Conservation (phyloP, 64 coral and sea anemone genomes). For the Montipora cactus region DNA sequence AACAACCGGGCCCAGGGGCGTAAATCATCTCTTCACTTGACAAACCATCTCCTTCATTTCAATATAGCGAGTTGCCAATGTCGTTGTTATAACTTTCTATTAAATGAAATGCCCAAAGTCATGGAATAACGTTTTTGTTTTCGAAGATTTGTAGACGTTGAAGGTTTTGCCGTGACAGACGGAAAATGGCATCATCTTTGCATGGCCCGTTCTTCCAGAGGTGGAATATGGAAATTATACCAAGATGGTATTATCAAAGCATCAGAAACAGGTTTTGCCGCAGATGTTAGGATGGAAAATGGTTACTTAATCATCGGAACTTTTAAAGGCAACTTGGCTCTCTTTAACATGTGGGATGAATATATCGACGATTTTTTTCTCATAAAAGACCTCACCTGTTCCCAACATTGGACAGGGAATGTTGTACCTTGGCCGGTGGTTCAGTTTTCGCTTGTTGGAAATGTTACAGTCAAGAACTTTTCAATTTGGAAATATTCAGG, state of each 20-base stretch:
- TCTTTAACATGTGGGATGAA: slow-evolving; percentile 49
- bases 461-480: background rate
- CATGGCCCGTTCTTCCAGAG: background rate
- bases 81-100: too few relatives aligned
- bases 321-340: background rate
- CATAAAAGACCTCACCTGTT: slow-evolving; percentile 6
- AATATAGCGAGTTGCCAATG: too few relatives aligned
- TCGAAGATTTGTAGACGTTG: too few relatives aligned
- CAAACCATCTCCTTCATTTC: too few relatives aligned
- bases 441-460: background rate
- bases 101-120: too few relatives aligned
- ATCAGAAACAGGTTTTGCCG: background rate
- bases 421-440: slow-evolving; percentile 24
- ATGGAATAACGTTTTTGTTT: too few relatives aligned
- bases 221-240: slow-evolving; percentile 18
- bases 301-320: background rate
- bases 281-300: background rate
- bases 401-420: background rate
- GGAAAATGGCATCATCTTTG: background rate
- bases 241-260: background rate
- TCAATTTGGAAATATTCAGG: slow-evolving; percentile 11
- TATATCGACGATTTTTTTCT: background rate
- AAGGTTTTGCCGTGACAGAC: background rate
- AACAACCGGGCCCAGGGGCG: too few relatives aligned
- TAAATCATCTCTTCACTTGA: too few relatives aligned